phyloP scores from a whole-genome alignment of 2,113 vertebrate species.

The Hyaena hyaena region DNA sequence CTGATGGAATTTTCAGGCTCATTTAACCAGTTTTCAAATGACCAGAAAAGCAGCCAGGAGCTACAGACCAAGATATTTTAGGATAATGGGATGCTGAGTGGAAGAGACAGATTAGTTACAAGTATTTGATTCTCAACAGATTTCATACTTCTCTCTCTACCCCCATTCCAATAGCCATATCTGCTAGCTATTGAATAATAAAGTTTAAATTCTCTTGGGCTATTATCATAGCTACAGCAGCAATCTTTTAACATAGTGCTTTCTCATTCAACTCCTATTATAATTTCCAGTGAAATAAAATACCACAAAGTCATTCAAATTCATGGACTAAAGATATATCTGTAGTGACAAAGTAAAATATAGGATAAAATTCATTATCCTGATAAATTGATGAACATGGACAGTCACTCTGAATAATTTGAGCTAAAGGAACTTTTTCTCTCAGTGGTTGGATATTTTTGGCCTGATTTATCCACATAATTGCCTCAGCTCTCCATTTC shows the following conservation, averaged over 20 bases:
- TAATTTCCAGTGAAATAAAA: constrained; percentile 73
- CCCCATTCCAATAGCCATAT: neutral
- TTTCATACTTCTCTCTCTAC: constrained; percentile 40
- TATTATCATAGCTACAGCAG: constrained; percentile 48
- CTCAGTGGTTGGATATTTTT: constrained; percentile 57
- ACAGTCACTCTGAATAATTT: constrained; percentile 62
- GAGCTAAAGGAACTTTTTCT: constrained; percentile 61
- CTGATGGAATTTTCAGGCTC: constrained; percentile 59
- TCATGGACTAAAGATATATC: constrained; percentile 68
- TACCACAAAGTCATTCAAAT: constrained; percentile 72
- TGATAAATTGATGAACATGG: constrained; percentile 67
- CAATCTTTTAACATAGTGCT: constrained; percentile 60
- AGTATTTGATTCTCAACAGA: constrained; percentile 62
- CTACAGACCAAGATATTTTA: neutral
- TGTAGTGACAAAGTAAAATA: constrained; percentile 66
- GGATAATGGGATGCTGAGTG: constrained; percentile 23
- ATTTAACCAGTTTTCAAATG: constrained; percentile 65
- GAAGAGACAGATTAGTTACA: constrained; percentile 48
- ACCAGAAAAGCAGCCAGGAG: constrained; percentile 19
- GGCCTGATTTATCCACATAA: constrained; percentile 73
- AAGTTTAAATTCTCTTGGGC: constrained; percentile 55
- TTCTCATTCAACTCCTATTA: constrained; percentile 49
- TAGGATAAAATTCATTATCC: constrained; percentile 75
- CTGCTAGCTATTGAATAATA: constrained; percentile 62
- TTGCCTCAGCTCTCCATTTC: constrained; percentile 69